A percentile compares a stretch with the other conserved stretches of the same genome.
These are phyloP conservation scores for Trypoxylon attenuatum DNA, from an alignment of 2,888 invertebrate species.

Conservation along the genomic window DNA sequence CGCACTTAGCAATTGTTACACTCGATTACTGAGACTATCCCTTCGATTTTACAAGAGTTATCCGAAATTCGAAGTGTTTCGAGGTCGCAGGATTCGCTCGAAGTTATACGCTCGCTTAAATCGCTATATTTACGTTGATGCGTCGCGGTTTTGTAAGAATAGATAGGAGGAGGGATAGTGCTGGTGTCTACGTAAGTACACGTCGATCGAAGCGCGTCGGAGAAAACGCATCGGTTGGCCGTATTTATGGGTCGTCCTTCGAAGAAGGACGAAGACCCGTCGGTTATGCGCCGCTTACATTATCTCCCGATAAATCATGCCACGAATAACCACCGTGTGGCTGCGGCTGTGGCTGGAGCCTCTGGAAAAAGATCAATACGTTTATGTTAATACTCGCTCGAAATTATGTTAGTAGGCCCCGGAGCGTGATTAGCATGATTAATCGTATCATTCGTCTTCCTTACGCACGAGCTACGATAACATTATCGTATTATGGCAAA, in stretches of 20 bases:
- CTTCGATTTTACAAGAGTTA: no score
- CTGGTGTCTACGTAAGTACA: no score
- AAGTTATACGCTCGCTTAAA: no score
- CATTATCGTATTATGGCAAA: conserved; percentile 53
- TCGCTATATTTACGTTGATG: no score
- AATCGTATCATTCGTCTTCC: conserved; percentile 52
- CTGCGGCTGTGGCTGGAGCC: conserved; percentile 10
- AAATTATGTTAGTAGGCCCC: conserved; percentile 42
- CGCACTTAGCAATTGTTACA: no score
- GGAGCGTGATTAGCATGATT: conserved; percentile 42
- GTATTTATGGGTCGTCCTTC: not conserved
- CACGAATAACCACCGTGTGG: conserved; percentile 16
- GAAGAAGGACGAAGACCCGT: conserved; percentile 16
- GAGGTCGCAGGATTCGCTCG: no score
- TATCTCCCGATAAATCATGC: conserved; percentile 43
- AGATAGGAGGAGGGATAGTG: no score
- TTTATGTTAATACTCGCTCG: conserved; percentile 42
- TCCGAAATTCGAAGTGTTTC: no score
- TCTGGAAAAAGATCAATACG: conserved; percentile 24
- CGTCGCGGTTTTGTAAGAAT: no score
- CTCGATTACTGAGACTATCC: no score
- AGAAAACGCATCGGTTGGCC: not conserved
- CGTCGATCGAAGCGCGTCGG: not conserved
- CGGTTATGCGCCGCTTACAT: conserved; percentile 27
- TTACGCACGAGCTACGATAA: conserved; percentile 42